Evolutionary conservation across 1,140 invertebrate species (phyloP).

Genomic region (Pantala flavescens): DNA sequence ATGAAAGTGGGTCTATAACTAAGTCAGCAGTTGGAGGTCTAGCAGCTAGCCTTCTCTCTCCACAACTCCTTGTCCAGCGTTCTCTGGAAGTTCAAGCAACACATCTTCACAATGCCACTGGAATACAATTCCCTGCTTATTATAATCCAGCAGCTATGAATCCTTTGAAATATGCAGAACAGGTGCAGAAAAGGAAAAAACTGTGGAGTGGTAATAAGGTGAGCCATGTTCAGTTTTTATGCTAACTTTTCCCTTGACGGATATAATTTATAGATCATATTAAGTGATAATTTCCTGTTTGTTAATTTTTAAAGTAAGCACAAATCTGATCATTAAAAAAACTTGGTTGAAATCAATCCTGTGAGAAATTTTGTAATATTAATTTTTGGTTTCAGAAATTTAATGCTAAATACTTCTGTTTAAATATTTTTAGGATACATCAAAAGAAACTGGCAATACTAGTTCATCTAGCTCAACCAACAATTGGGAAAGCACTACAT

Average conservation of each 20-base stretch:
- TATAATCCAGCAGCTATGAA: conserved; percentile 44
- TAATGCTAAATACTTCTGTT: no score
- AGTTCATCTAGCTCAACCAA: conserved; percentile 37
- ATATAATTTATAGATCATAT: no score
- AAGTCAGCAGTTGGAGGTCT: neutral
- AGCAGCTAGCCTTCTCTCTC: neutral
- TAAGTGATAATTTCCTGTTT: no score
- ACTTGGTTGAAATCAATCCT: no score
- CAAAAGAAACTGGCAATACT: conserved; percentile 29
- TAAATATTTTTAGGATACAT: neutral
- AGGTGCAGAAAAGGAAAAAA: conserved; percentile 45
- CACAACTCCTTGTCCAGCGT: conserved; percentile 16
- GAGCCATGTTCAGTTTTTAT: conserved; percentile 10
- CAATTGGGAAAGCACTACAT: conserved; percentile 73
- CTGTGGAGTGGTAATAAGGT: conserved; percentile 40
- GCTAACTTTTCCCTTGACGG: no score
- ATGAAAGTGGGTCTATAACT: neutral
- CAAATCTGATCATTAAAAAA: no score
- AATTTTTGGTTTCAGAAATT: no score
- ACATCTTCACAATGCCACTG: conserved; percentile 11
- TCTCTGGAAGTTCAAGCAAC: conserved; percentile 1
- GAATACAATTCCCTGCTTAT: conserved; percentile 34
- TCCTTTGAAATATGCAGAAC: conserved; percentile 44
- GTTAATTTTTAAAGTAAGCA: no score
- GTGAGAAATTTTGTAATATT: no score